Percentiles rank a stretch among this genome's conserved stretches.
Conservation (phyloP, 2,888 invertebrate species). For the Lasioglossum calceatum region DNA sequence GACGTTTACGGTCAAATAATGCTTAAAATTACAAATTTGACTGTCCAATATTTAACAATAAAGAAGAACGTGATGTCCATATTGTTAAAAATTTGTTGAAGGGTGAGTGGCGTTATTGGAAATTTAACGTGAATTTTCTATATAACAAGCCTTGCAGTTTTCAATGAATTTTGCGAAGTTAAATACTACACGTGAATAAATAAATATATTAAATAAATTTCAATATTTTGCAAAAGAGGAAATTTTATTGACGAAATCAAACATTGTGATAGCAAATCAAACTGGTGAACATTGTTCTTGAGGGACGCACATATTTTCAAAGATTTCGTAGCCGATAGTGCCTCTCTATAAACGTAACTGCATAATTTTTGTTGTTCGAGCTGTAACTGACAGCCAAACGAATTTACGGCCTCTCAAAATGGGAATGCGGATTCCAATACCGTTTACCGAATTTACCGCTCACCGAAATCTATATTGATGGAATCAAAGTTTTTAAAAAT, state of each 20-base stretch:
- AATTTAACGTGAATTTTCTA: background rate
- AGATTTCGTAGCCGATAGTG: background rate
- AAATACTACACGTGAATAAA: background rate
- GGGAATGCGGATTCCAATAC: slow-evolving; percentile 13
- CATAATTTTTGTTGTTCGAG: slow-evolving; percentile 10
- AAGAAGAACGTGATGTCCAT: background rate
- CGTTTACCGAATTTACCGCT: background rate
- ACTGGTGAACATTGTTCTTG: background rate
- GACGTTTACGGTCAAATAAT: background rate
- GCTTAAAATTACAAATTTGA: background rate
- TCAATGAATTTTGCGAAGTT: background rate
- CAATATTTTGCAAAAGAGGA: background rate
- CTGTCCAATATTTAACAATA: background rate
- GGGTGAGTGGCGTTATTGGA: background rate
- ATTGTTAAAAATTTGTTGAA: background rate
- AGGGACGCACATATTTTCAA: background rate
- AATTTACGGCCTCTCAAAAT: slow-evolving; percentile 13
- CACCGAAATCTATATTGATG: background rate
- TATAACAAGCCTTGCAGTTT: background rate
- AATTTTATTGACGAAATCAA: background rate
- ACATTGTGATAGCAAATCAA: background rate
- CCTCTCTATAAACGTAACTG: background rate
- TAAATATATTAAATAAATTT: background rate
- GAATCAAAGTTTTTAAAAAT: background rate
- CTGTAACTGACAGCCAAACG: slow-evolving; percentile 3